These are phyloP conservation scores for Solea solea DNA, from an alignment of 2,113 vertebrate genomes.

Conservation along the genomic window DNA sequence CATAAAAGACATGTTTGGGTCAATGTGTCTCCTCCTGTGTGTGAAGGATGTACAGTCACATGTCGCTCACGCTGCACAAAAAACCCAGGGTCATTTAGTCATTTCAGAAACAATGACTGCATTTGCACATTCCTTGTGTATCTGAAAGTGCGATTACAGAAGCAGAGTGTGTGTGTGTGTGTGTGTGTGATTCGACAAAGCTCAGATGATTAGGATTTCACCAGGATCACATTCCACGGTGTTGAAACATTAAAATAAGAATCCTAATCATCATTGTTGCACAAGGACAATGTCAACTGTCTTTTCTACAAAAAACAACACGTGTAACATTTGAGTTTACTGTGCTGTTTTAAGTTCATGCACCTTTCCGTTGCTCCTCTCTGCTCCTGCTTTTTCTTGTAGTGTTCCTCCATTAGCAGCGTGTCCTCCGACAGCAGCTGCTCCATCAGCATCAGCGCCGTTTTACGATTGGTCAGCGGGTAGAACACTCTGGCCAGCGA, in stretches of 20 bases:
- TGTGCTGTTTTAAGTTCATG: not conserved
- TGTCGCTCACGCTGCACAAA: not conserved
- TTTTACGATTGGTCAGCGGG: slow-evolving; percentile 84
- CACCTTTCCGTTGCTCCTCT: slow-evolving; percentile 65
- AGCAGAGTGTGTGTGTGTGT: slow-evolving; percentile 26
- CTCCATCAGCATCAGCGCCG: slow-evolving; percentile 89
- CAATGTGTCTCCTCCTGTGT: not conserved
- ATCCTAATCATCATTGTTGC: slow-evolving; percentile 2
- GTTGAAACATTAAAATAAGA: slow-evolving; percentile 23
- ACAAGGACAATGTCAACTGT: not conserved
- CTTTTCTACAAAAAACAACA: not conserved
- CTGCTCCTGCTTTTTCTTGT: slow-evolving; percentile 80
- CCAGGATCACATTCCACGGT: slow-evolving; percentile 30
- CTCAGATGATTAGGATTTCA: slow-evolving; percentile 17
- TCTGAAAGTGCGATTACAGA: slow-evolving; percentile 33
- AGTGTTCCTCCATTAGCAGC: slow-evolving; percentile 83
- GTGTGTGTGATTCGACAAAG: slow-evolving; percentile 44
- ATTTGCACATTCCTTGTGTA: slow-evolving; percentile 8
- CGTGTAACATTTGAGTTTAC: not conserved
- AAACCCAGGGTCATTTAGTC: not conserved
- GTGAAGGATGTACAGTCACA: not conserved
- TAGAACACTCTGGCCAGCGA: slow-evolving; percentile 83
- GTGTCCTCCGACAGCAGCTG: slow-evolving; percentile 87
- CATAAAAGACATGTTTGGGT: slow-evolving; percentile 20
- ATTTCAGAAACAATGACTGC: slow-evolving; percentile 16